Evolutionary conservation across 2,113 vertebrate species (phyloP).

Genomic region (Balaenoptera acutorostrata): DNA sequence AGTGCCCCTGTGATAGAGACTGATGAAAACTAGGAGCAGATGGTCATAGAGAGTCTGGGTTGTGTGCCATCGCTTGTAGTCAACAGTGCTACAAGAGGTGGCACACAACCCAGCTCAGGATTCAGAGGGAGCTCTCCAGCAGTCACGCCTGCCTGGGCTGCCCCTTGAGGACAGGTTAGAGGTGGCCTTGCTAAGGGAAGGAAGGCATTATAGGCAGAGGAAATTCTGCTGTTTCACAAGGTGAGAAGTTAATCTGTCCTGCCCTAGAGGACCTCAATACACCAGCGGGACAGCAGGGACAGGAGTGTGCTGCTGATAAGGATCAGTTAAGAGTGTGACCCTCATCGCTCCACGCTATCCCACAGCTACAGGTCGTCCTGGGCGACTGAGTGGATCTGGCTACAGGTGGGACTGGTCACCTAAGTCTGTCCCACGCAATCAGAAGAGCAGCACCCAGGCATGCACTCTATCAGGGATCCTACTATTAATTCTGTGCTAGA

Average conservation of each 20-base stretch:
- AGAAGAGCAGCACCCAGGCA: neutral
- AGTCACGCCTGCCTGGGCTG: neutral
- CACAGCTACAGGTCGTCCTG: neutral
- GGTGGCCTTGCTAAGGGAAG: neutral
- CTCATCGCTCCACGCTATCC: neutral
- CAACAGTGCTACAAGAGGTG: neutral
- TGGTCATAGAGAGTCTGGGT: neutral
- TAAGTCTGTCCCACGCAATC: neutral
- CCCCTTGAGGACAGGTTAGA: neutral
- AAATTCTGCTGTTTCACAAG: neutral
- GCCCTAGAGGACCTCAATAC: neutral
- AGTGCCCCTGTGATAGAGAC: neutral
- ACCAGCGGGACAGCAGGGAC: neutral
- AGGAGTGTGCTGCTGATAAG: neutral
- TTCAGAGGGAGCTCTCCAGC: neutral
- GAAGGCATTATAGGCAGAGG: neutral
- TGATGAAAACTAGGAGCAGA: neutral
- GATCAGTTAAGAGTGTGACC: neutral
- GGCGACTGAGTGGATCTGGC: neutral
- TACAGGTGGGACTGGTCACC: neutral
- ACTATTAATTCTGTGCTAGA: neutral
- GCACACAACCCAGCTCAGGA: neutral
- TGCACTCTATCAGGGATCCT: neutral
- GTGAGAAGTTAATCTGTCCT: neutral
- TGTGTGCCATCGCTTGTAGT: no score